A percentile compares a stretch with the other conserved stretches of the same genome.
phyloP scores from a whole-genome alignment of 2,113 vertebrate species.

The Sphyrna mokarran region DNA sequence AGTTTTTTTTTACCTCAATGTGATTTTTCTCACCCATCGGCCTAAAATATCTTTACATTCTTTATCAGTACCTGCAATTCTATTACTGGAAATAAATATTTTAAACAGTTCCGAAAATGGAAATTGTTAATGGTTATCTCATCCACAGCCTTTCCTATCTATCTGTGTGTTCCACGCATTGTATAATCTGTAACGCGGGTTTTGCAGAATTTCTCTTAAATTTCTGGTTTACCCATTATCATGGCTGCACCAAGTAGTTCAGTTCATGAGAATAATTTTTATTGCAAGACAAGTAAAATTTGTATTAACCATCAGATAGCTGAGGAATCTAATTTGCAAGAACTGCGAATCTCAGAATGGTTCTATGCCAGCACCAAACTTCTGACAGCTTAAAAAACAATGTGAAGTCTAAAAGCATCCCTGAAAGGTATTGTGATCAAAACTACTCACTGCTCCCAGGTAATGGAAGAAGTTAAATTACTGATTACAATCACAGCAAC shows the following conservation, averaged over 20 bases:
- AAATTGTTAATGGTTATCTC: neutral
- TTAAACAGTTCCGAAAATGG: slow-evolving; percentile 23
- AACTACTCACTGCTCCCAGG: neutral
- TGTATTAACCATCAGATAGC: neutral
- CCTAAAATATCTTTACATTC: neutral
- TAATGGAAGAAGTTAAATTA: neutral
- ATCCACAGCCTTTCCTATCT: neutral
- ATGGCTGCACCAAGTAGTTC: neutral
- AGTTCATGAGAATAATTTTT: neutral
- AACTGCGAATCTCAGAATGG: neutral
- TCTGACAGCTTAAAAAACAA: neutral
- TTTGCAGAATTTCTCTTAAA: neutral
- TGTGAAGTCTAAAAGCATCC: neutral
- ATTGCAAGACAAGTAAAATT: neutral
- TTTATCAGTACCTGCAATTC: neutral
- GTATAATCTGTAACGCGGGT: neutral
- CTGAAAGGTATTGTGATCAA: neutral
- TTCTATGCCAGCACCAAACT: neutral
- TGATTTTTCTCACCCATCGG: neutral
- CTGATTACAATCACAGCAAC: neutral
- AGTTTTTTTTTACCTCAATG: neutral
- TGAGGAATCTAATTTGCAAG: neutral
- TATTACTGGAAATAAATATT: slow-evolving; percentile 14
- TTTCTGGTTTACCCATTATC: neutral
- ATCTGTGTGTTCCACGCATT: neutral